Evolutionary conservation across 2,797 vertebrate genomes (phyloP).

Genomic region (Halcyon chelicuti): DNA sequence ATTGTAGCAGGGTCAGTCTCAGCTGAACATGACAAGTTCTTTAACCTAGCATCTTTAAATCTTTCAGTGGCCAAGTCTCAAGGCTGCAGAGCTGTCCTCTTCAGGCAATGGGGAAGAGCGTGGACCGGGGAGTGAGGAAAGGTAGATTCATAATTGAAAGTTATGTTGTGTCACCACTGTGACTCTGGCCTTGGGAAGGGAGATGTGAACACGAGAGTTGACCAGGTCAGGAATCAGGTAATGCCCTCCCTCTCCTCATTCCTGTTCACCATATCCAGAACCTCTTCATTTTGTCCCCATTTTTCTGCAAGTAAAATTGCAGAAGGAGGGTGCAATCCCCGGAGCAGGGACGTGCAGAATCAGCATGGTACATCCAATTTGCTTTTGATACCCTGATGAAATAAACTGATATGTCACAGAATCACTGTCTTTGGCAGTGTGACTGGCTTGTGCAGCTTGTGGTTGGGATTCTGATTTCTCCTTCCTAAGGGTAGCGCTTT

Average conservation of each 20-base stretch:
- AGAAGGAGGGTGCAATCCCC: not conserved
- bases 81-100: not conserved
- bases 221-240: not conserved
- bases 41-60: not conserved
- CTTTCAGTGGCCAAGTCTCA: not conserved
- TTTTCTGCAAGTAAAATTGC: not conserved
- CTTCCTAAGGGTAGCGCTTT: not conserved
- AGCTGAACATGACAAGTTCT: not conserved
- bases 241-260: not conserved
- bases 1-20: not conserved
- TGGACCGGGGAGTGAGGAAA: not conserved
- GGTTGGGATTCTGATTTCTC: not conserved
- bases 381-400: not conserved
- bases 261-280: not conserved
- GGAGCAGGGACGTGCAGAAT: not conserved
- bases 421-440: not conserved
- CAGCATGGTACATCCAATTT: not conserved
- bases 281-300: not conserved
- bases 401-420: not conserved
- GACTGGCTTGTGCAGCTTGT: not conserved
- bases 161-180: not conserved
- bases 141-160: not conserved
- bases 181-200: not conserved
- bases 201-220: rapidly evolving
- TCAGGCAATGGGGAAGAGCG: not conserved